Conservation (phyloP, 2,113 vertebrate species). For the Pleuronectes platessa region DNA sequence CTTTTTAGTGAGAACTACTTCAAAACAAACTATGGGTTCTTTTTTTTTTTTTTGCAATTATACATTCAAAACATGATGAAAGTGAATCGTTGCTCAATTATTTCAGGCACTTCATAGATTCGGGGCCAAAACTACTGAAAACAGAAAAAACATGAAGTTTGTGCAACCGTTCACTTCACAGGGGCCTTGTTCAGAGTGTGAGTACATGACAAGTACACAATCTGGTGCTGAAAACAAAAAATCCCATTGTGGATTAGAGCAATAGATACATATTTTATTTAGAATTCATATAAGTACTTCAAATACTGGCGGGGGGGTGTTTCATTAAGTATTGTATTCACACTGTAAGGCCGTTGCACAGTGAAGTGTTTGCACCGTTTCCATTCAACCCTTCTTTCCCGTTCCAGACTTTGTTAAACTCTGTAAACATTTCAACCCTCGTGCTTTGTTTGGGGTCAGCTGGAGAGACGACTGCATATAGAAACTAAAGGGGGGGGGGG, state of each 20-base stretch:
- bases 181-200: constrained; percentile 25
- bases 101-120: constrained; percentile 72
- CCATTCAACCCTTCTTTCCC: constrained; percentile 36
- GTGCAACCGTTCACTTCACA: constrained; percentile 31
- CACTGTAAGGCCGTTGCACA: constrained; percentile 52
- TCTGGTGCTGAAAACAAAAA: constrained; percentile 21
- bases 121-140: constrained; percentile 42
- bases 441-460: constrained; percentile 26
- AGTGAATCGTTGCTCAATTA: constrained; percentile 45
- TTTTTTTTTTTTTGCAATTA: constrained; percentile 23
- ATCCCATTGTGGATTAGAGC: neutral
- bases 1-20: constrained; percentile 18
- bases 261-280: no score
- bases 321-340: constrained; percentile 32
- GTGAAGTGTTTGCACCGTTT: constrained; percentile 37
- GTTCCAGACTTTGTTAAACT: constrained; percentile 47
- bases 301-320: neutral
- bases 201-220: neutral
- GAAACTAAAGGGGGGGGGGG: neutral
- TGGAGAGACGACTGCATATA: constrained; percentile 40
- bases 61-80: constrained; percentile 70
- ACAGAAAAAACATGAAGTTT: constrained; percentile 6
- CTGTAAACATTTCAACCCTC: constrained; percentile 59
- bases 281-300: constrained; percentile 44
- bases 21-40: neutral